phyloP scores from a whole-genome alignment of 1,140 invertebrate genomes.

The Diorhabda carinulata region DNA sequence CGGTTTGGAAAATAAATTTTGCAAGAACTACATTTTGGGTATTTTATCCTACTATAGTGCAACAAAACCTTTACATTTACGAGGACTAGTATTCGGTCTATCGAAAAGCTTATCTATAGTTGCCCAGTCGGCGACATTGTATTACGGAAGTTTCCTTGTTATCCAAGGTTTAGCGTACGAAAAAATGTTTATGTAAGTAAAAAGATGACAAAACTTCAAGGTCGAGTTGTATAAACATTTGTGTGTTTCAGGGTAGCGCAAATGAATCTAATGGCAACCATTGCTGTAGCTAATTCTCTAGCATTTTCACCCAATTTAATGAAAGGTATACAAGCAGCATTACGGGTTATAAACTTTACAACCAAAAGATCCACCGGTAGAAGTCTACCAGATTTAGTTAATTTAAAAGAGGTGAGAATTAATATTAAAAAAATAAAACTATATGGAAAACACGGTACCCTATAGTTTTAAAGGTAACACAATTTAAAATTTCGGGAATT shows the following conservation, averaged over 20 bases:
- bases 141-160: slow-evolving; percentile 79
- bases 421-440: no score
- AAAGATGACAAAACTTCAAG: no score
- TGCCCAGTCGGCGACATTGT: slow-evolving; percentile 75
- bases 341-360: slow-evolving; percentile 63
- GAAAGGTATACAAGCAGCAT: slow-evolving; percentile 76
- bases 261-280: slow-evolving; percentile 78
- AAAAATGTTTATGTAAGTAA: slow-evolving; percentile 73
- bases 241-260: slow-evolving; percentile 67
- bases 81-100: slow-evolving; percentile 69
- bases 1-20: slow-evolving; percentile 64
- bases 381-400: slow-evolving; percentile 14
- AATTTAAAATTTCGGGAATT: no score
- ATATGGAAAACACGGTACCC: no score
- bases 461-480: no score
- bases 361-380: slow-evolving; percentile 55
- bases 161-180: slow-evolving; percentile 60
- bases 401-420: no score
- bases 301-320: slow-evolving; percentile 84
- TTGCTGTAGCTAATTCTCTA: slow-evolving; percentile 79
- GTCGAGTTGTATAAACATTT: no score
- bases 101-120: slow-evolving; percentile 76
- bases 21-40: slow-evolving; percentile 56
- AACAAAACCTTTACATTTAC: slow-evolving; percentile 60
- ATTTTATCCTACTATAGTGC: slow-evolving; percentile 52